These are phyloP conservation scores for Heteractis magnifica DNA, from an alignment of 92 coral and sea anemone species.

Conservation along the genomic window DNA sequence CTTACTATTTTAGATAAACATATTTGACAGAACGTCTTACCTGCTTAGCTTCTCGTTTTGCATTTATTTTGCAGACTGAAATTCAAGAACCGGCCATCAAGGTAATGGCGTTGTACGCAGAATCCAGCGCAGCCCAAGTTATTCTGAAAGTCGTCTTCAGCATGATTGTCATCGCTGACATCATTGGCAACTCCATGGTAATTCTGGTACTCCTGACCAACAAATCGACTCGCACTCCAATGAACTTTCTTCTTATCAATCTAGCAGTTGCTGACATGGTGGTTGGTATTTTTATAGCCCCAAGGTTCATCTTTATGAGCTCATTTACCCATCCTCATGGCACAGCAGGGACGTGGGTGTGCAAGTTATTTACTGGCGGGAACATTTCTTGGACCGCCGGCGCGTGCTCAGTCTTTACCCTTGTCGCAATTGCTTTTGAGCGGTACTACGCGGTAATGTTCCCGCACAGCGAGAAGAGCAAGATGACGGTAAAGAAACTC, in stretches of 20 bases:
- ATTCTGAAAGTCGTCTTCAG: conserved; percentile 14
- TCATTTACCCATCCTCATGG: conserved; percentile 51
- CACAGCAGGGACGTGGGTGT: conserved; percentile 32
- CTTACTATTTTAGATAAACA: not conserved
- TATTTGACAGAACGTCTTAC: not conserved
- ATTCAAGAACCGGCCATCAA: not conserved
- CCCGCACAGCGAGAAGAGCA: conserved; percentile 45
- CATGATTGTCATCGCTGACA: conserved; percentile 8
- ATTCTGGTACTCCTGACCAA: conserved; percentile 12
- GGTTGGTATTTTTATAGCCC: conserved; percentile 24
- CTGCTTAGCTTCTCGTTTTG: not conserved
- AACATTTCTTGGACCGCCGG: conserved; percentile 59
- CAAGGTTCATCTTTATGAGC: conserved; percentile 41
- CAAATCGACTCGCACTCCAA: conserved; percentile 19
- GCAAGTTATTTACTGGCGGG: conserved; percentile 58
- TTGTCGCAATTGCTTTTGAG: conserved; percentile 62
- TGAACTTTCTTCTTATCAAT: conserved; percentile 23
- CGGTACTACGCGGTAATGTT: conserved; percentile 55
- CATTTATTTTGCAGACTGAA: not conserved
- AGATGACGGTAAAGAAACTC: conserved; percentile 49
- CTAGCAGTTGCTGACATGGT: conserved; percentile 30
- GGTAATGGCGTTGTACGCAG: conserved; percentile 20
- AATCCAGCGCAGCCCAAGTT: conserved; percentile 9
- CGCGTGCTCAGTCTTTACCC: conserved; percentile 52
- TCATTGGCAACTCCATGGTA: conserved; percentile 14